Base-by-base conservation (phyloP, 1,140 invertebrate genomes). In the Scylla paramamosain region DNA sequence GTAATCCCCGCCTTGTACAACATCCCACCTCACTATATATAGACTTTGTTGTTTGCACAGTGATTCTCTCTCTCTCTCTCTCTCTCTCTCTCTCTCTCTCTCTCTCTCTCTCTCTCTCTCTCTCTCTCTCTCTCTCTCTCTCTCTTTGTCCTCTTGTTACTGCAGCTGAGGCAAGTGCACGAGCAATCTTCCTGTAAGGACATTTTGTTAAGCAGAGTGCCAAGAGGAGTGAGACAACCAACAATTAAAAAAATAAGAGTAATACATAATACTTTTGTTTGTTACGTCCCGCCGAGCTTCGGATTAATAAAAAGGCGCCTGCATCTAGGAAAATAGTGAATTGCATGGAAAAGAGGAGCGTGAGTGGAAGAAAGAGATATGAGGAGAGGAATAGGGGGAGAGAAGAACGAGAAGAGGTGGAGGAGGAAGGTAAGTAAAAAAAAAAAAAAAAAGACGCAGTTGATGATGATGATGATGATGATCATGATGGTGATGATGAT, bases 41-140 rank as follows among this genome's bases (percentile, higher is more conserved):
- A 39, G 39, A 39, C 39, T 39, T 2, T 2, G 1, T 39, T 39
- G 39, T 39, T 39, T 39, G 39, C 39, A 1, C 77, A 25, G 1
- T 29, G 20, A 12, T 84, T 20, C 83, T 84, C 83, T 84, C 83
- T 84, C 83, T 84, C 83, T 84, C 83, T 86, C 83, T 86, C 83
- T n/a, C 20, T 4, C 83, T 86, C 83, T 86, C 83, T 86, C 83
- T 86, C 83, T 86, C 83, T 86, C 83, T 86, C 83, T 86, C 83
- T 86, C 83, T 77, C 67, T 77, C 67, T 77, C 67, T 77, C 67
- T 77, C 67, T n/a, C 67, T n/a, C 25, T n/a, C 67, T 77, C 67
- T 77, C 67, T 77, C 67, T 77, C 67, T n/a, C 25, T n/a, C 25
- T n/a, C 67, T 77, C 67, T 77, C 67, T 77, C 67, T 77, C 67